These are phyloP conservation scores for Threskiornis aethiopicus DNA, from an alignment of 2,797 vertebrate genomes.

Conservation along the genomic window DNA sequence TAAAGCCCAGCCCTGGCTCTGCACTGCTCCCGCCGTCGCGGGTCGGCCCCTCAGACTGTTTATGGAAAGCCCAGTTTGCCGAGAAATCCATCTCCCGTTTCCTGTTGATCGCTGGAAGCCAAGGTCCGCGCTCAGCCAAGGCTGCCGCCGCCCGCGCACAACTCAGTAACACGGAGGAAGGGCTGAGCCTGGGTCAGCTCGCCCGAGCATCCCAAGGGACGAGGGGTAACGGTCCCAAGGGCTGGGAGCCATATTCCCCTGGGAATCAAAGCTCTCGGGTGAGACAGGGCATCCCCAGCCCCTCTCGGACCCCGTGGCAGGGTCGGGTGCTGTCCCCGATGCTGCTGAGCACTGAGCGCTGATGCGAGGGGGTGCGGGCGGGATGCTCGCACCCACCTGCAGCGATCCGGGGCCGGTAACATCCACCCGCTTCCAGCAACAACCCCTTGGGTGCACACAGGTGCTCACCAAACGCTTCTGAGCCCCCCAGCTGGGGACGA, in stretches of 20 bases:
- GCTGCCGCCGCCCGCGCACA: not conserved
- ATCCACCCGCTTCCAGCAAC: rapidly evolving
- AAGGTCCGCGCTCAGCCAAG: conserved; percentile 34
- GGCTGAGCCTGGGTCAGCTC: not conserved
- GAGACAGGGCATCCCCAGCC: rapidly evolving
- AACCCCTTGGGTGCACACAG: rapidly evolving
- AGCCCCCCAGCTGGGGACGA: rapidly evolving
- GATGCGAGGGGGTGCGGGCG: not conserved
- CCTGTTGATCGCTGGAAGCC: conserved; percentile 66
- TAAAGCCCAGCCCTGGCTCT: conserved; percentile 27
- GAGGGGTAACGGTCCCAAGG: rapidly evolving
- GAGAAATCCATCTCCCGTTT: conserved; percentile 72
- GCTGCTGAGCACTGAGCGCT: not conserved
- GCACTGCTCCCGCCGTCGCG: conserved; percentile 28
- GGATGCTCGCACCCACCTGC: not conserved
- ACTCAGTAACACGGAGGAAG: not conserved
- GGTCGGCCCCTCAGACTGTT: conserved; percentile 67
- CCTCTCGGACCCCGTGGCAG: rapidly evolving
- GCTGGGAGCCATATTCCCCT: rapidly evolving
- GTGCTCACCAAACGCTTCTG: not conserved
- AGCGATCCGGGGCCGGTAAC: rapidly evolving
- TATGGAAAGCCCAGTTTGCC: conserved; percentile 68
- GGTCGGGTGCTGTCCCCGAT: not conserved
- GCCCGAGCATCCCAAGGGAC: rapidly evolving
- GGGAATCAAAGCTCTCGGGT: rapidly evolving